These are phyloP conservation scores for Diplosoma virens DNA, from an alignment of 23 tunicate genomes.

Conservation along the genomic window DNA sequence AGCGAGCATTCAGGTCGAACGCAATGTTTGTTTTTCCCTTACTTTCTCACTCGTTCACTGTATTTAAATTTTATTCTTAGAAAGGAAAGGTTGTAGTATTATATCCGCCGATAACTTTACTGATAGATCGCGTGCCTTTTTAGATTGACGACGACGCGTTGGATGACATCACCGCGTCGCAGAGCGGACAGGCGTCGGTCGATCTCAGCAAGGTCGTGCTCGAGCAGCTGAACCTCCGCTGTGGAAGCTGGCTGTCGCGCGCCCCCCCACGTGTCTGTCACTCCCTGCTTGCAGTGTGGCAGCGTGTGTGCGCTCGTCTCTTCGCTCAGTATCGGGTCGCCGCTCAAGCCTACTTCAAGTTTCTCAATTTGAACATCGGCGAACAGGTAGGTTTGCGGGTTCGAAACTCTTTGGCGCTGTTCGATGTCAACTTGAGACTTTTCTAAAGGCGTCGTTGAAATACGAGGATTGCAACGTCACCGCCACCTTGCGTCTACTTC, in stretches of 20 bases:
- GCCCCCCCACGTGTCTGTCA: constrained; percentile 38
- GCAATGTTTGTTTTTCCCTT: background rate
- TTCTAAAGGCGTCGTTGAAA: constrained; percentile 28
- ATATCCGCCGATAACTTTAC: too few relatives aligned
- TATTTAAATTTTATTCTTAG: too few relatives aligned
- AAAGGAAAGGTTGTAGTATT: too few relatives aligned
- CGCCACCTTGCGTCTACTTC: constrained; percentile 68
- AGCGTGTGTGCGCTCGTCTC: constrained; percentile 61
- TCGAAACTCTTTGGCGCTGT: background rate
- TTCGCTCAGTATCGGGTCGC: constrained; percentile 76
- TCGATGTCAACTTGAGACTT: background rate
- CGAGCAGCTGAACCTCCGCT: constrained; percentile 50
- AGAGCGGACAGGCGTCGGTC: constrained; percentile 15
- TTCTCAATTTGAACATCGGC: constrained; percentile 54
- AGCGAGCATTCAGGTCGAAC: constrained; percentile 27
- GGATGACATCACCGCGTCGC: constrained; percentile 49
- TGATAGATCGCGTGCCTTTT: too few relatives aligned
- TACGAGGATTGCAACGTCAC: constrained; percentile 80
- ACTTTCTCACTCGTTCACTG: too few relatives aligned
- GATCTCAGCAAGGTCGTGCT: constrained; percentile 48
- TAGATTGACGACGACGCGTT: constrained; percentile 49
- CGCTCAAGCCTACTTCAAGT: constrained; percentile 80
- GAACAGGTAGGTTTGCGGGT: constrained; percentile 45
- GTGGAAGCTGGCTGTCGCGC: constrained; percentile 68
- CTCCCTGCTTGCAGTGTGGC: constrained; percentile 61